Conservation (phyloP, 1,140 invertebrate species). For the Mizuhopecten yessoensis region DNA sequence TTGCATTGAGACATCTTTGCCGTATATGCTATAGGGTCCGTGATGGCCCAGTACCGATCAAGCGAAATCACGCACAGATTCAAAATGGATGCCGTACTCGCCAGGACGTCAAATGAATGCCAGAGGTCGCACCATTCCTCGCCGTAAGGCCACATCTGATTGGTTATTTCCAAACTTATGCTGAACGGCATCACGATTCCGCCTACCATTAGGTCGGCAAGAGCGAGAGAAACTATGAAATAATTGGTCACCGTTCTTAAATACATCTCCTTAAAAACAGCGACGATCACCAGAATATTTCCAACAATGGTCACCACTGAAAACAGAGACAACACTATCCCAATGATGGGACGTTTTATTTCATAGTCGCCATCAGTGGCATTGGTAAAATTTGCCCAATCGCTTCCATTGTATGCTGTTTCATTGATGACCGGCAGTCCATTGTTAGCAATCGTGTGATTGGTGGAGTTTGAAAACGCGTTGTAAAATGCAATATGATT, state of each 20-base stretch:
- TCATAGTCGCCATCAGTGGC: background rate
- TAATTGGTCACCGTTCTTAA: slow-evolving; percentile 99
- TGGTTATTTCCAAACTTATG: slow-evolving; percentile 94
- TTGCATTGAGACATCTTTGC: slow-evolving; percentile 91
- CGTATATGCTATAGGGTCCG: slow-evolving; percentile 98
- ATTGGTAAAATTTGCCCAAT: background rate
- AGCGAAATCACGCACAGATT: slow-evolving; percentile 98
- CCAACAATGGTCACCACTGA: slow-evolving; percentile 93
- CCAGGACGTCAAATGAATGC: slow-evolving; percentile 98
- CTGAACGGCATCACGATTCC: slow-evolving; percentile 98
- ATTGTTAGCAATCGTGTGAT: slow-evolving; percentile 19
- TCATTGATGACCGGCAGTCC: slow-evolving; percentile 8
- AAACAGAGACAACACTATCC: slow-evolving; percentile 84
- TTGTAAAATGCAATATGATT: slow-evolving; percentile 21
- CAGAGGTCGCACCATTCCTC: slow-evolving; percentile 97
- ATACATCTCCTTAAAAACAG: slow-evolving; percentile 97
- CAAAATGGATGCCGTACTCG: slow-evolving; percentile 98
- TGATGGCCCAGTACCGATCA: slow-evolving; percentile 91
- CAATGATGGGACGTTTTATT: slow-evolving; percentile 68
- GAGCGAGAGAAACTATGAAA: slow-evolving; percentile 98
- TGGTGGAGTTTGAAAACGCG: background rate
- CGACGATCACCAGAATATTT: slow-evolving; percentile 97
- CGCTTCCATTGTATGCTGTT: slow-evolving; percentile 24
- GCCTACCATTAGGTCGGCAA: slow-evolving; percentile 98
- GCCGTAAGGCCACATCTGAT: slow-evolving; percentile 92